Evolutionary conservation across 2,113 vertebrate species (phyloP), one percentile per base, ranked within the genome.

Genomic region (Ranitomeya imitator): DNA sequence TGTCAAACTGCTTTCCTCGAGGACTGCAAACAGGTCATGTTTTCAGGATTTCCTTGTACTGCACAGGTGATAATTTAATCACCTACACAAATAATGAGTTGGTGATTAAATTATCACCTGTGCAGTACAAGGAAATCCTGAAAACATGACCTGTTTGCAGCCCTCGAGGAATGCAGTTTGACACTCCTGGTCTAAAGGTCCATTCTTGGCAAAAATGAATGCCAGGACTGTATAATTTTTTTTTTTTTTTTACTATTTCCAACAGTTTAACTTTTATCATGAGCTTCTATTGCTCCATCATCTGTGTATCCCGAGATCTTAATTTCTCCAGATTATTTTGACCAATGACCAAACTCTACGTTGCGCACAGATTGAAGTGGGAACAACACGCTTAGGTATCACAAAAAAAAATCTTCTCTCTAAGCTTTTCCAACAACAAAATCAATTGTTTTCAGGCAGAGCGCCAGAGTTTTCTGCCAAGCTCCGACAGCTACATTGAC

Each of bases 381-480:
- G 12, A 31, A 60, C 55, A 80, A 80, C 55, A 80, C 11, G 23
- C 80, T 52, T 51, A 69, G 37, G 23, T 67, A 67, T 83, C 45
- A n/a, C 61, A 51, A 69, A 19, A 61, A 67, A 83, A 69, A 19
- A 51, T 83, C 63, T 52, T 83, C 61, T 51, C 61, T 23, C 19
- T 67, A 13, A 9, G 63, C 63, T 83, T 83, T 57, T 54, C 61
- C 61, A 69, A 67, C 61, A 83, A 83, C 12, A 52, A 83, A 83
- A 83, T 83, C 81, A 83, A 83, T 83, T 69, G 63, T 54, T 69
- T 83, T 83, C 81, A 83, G 81, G 81, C 81, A 67, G 14, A n/a
- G 13, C 45, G 81, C 81, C 81, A 83, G 61, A 67, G 51, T 14
- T 69, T 69, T 83, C 45, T 26, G 37, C 81, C 61, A 83, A 80